These are phyloP conservation scores for Propithecus deckenii DNA, from an alignment of 2,797 vertebrate genomes.

Conservation along the genomic window DNA sequence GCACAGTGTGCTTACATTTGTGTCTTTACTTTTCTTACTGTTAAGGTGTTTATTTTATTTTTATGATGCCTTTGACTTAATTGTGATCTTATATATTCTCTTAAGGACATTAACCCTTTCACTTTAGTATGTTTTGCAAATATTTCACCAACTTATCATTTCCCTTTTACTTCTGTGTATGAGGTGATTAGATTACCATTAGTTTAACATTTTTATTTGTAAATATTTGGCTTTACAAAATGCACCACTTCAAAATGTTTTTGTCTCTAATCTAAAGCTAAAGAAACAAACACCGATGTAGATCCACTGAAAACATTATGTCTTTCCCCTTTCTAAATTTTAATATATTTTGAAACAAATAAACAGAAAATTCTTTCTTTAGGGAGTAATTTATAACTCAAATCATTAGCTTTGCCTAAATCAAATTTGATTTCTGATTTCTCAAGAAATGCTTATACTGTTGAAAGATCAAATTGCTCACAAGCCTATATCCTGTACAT, in stretches of 20 bases:
- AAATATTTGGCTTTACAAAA: neutral
- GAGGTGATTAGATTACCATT: neutral
- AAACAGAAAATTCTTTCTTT: neutral
- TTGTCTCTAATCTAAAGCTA: conserved; percentile 16
- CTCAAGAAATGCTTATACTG: neutral
- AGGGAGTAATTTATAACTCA: neutral
- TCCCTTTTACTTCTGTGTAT: neutral
- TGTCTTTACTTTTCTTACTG: neutral
- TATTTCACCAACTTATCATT: neutral
- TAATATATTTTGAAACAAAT: neutral
- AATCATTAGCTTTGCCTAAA: neutral
- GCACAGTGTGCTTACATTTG: neutral
- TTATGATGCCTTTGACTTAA: neutral
- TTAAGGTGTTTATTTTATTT: neutral
- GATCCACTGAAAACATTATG: neutral
- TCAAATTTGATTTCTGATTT: neutral
- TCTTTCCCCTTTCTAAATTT: neutral
- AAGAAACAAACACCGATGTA: neutral
- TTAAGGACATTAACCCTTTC: neutral
- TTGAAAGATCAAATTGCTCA: neutral
- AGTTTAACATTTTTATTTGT: neutral
- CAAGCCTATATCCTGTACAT: neutral
- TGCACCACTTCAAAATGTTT: neutral
- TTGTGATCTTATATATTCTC: neutral
- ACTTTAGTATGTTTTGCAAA: neutral